phyloP scores from a whole-genome alignment of 1,140 invertebrate species.

The Nymphalis io region DNA sequence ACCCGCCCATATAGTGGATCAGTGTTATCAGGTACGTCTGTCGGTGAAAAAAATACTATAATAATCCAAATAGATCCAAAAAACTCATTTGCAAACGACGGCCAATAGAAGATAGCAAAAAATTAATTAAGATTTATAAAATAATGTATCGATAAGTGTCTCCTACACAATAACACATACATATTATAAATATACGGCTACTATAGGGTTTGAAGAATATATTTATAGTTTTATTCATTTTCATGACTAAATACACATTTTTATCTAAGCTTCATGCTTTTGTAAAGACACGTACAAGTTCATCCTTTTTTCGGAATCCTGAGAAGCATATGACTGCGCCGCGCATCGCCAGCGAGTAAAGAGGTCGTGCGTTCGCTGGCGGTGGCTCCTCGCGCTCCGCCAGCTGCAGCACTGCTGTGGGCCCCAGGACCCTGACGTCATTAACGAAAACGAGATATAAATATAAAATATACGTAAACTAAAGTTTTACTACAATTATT shows the following conservation, averaged over 20 bases:
- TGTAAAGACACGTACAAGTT: constrained; percentile 85
- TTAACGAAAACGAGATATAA: background rate
- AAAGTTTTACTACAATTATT: too few species aligned
- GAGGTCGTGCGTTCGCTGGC: constrained; percentile 87
- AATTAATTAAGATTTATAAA: too few species aligned
- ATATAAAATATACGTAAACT: too few species aligned
- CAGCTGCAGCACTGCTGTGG: constrained; percentile 88
- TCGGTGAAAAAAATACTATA: background rate
- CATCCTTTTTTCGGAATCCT: constrained; percentile 92
- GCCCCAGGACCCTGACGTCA: constrained; percentile 85
- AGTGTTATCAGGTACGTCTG: constrained; percentile 91
- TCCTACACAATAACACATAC: too few species aligned
- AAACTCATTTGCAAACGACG: background rate
- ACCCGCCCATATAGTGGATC: constrained; percentile 97
- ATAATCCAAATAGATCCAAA: background rate
- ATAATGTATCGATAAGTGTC: too few species aligned
- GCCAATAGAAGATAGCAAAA: too few species aligned
- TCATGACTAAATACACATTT: too few species aligned
- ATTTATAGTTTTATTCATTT: too few species aligned
- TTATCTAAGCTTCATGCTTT: too few species aligned
- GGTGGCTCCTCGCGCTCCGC: constrained; percentile 85
- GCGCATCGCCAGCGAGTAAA: constrained; percentile 93
- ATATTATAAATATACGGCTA: too few species aligned
- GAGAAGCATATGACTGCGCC: constrained; percentile 94
- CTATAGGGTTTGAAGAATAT: too few species aligned